These are phyloP conservation scores for Drosophila putrida DNA, from an alignment of 2,888 invertebrate genomes.

Conservation along the genomic window DNA sequence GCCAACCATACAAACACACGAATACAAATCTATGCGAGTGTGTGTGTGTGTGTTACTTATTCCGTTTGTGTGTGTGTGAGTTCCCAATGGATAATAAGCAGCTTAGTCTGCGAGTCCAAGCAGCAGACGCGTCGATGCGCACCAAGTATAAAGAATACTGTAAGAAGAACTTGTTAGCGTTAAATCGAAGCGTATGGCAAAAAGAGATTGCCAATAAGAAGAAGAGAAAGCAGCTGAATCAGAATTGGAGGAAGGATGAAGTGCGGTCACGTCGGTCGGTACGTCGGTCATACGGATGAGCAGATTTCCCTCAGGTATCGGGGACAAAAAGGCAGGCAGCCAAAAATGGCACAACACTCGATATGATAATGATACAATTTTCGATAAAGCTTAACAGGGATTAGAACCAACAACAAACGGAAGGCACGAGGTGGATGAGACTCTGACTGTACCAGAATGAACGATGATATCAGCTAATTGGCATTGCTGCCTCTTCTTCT, in stretches of 20 bases:
- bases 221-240: background rate
- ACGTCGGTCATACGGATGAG: constrained; percentile 40
- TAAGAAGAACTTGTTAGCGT: constrained; percentile 73
- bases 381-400: constrained; percentile 75
- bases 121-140: constrained; percentile 42
- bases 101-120: constrained; percentile 64
- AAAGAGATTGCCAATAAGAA: constrained; percentile 21
- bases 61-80: constrained; percentile 7
- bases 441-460: constrained; percentile 43
- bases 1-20: constrained; percentile 26
- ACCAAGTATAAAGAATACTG: constrained; percentile 51
- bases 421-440: background rate
- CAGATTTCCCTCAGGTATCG: constrained; percentile 73
- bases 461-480: constrained; percentile 77
- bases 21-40: background rate
- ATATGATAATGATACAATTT: constrained; percentile 81
- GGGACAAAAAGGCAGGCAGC: constrained; percentile 7
- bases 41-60: constrained; percentile 7
- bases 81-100: constrained; percentile 77
- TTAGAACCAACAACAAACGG: too few species aligned
- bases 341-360: constrained; percentile 68
- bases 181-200: constrained; percentile 57
- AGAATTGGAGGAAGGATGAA: background rate
- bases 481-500: constrained; percentile 50
- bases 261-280: constrained; percentile 16